These are phyloP conservation scores for Sturnus vulgaris DNA, from an alignment of 2,113 vertebrate species.

Conservation along the genomic window DNA sequence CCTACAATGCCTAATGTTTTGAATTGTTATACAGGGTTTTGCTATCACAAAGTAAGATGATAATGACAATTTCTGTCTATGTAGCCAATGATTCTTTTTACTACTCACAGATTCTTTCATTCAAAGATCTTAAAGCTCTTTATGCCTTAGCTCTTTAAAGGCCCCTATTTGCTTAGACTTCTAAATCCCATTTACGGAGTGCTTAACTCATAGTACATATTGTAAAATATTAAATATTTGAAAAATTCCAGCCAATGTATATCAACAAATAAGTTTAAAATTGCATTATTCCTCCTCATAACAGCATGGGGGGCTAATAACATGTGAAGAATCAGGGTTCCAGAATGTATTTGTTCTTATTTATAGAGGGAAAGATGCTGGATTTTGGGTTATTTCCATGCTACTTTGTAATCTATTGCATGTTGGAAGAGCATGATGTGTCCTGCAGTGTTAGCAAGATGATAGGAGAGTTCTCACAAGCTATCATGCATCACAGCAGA, in stretches of 20 bases:
- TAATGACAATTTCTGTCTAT: slow-evolving; percentile 2
- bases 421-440: background rate
- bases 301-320: background rate
- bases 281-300: background rate
- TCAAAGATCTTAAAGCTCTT: slow-evolving; percentile 35
- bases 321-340: background rate
- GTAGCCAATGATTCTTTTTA: slow-evolving; percentile 33
- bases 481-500: background rate
- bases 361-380: background rate
- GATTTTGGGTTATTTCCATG: background rate
- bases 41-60: slow-evolving; percentile 40
- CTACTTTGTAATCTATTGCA: background rate
- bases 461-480: background rate
- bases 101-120: slow-evolving; percentile 34
- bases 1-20: slow-evolving; percentile 39
- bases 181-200: background rate
- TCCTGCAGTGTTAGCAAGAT: background rate
- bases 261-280: background rate
- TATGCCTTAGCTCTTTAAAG: slow-evolving; percentile 26
- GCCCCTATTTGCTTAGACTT: background rate
- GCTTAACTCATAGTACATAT: background rate
- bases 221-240: background rate
- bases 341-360: background rate
- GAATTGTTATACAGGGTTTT: slow-evolving; percentile 32
- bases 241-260: background rate